Conservation (phyloP, 2,888 invertebrate genomes). For the Panopea generosa region DNA sequence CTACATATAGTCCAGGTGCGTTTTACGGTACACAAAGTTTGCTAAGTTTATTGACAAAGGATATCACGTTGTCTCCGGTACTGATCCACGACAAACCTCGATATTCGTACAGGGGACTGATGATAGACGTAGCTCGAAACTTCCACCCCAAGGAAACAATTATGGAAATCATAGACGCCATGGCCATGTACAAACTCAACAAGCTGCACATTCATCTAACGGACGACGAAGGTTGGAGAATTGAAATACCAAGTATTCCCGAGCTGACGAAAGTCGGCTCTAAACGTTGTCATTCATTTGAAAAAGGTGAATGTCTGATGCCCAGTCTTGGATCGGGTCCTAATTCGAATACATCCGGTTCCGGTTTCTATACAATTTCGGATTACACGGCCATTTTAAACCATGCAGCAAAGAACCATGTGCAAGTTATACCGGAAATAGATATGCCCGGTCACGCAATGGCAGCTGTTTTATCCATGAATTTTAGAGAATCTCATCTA, state of each 20-base stretch:
- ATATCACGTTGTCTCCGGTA: slow-evolving; percentile 1
- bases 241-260: slow-evolving; percentile 81
- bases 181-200: slow-evolving; percentile 83
- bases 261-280: slow-evolving; percentile 78
- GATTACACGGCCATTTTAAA: slow-evolving; percentile 74
- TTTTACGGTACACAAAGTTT: slow-evolving; percentile 78
- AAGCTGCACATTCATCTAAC: slow-evolving; percentile 82
- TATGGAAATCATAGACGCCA: slow-evolving; percentile 75
- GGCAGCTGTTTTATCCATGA: slow-evolving; percentile 46
- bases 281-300: slow-evolving; percentile 57
- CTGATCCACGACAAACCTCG: slow-evolving; percentile 67
- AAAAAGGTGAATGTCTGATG: slow-evolving; percentile 54
- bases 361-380: slow-evolving; percentile 68
- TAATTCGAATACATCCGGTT: slow-evolving; percentile 51
- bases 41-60: slow-evolving; percentile 43
- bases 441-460: slow-evolving; percentile 79
- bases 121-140: slow-evolving; percentile 76
- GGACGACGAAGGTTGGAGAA: slow-evolving; percentile 84
- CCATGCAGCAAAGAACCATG: slow-evolving; percentile 67
- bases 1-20: slow-evolving; percentile 68
- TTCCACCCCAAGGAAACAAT: slow-evolving; percentile 76
- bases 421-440: slow-evolving; percentile 80
- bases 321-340: slow-evolving; percentile 76
- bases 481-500: slow-evolving; percentile 2
- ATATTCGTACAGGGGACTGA: slow-evolving; percentile 71